A percentile compares a stretch with the other conserved stretches of the same genome.
phyloP scores from a whole-genome alignment of 2,113 vertebrate species.

The Petaurus breviceps region DNA sequence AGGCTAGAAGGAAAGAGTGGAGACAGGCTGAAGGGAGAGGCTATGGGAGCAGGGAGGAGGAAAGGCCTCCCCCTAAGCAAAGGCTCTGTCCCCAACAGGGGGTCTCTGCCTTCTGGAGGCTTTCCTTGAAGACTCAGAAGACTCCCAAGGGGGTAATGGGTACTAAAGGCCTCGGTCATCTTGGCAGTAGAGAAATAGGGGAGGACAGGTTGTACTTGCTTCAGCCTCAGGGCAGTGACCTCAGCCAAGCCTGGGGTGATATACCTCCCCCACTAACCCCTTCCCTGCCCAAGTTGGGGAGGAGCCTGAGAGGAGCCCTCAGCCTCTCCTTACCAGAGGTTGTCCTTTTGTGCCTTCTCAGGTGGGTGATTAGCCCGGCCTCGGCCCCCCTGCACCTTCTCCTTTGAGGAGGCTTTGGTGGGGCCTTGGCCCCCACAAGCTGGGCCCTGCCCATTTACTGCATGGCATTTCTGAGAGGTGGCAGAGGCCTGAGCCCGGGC shows the following conservation, averaged over 20 bases:
- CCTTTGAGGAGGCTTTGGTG: constrained; percentile 82
- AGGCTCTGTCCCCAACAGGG: constrained; percentile 34
- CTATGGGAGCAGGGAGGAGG: not conserved
- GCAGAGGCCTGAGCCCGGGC: constrained; percentile 85
- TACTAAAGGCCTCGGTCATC: not conserved
- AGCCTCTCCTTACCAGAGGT: constrained; percentile 87
- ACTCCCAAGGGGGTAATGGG: constrained; percentile 31
- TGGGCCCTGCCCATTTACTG: constrained; percentile 86
- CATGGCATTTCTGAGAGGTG: constrained; percentile 86
- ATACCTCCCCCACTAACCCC: constrained; percentile 1
- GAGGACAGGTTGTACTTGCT: not conserved
- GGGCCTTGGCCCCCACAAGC: constrained; percentile 79
- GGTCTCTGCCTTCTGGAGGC: constrained; percentile 51
- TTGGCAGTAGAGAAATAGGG: not conserved
- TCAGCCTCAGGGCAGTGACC: not conserved
- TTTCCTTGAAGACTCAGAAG: constrained; percentile 20
- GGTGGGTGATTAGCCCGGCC: constrained; percentile 83
- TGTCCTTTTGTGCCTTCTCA: constrained; percentile 91
- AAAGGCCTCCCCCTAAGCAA: constrained; percentile 36
- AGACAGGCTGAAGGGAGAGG: constrained; percentile 25
- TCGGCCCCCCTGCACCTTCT: constrained; percentile 81
- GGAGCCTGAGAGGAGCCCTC: not conserved
- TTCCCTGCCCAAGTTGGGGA: constrained; percentile 28
- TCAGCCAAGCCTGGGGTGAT: not conserved
- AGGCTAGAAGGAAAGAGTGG: constrained; percentile 83